These are phyloP conservation scores for Podiceps cristatus DNA, from an alignment of 2,113 vertebrate genomes.

Conservation along the genomic window DNA sequence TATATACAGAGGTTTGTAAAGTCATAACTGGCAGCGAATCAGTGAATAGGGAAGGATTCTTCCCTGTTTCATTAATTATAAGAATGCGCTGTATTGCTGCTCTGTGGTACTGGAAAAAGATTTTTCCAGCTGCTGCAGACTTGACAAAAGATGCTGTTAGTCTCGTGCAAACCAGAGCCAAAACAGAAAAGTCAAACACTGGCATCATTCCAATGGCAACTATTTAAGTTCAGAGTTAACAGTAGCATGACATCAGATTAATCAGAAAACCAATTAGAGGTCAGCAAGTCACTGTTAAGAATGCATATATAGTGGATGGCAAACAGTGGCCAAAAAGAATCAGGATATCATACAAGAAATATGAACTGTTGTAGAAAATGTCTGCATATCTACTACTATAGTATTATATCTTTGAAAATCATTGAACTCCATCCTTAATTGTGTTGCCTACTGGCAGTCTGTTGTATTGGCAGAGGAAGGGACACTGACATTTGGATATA, in stretches of 20 bases:
- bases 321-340: background rate
- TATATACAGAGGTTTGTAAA: background rate
- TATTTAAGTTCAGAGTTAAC: background rate
- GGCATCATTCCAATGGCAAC: background rate
- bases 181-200: background rate
- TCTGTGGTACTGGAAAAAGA: background rate
- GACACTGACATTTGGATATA: constrained; percentile 6
- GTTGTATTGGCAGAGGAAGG: background rate
- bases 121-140: background rate
- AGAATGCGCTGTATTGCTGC: background rate
- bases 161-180: background rate
- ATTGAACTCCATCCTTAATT: background rate
- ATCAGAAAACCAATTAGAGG: background rate
- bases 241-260: background rate
- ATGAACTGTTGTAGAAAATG: background rate
- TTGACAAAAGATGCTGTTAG: background rate
- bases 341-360: background rate
- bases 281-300: background rate
- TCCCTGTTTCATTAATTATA: background rate
- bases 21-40: background rate
- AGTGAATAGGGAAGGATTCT: background rate
- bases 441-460: background rate
- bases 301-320: background rate
- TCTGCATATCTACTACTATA: background rate
- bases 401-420: background rate